Percentiles rank a stretch among this genome's conserved stretches.
Conservation (phyloP, 2,113 vertebrate genomes). For the Takifugu bimaculatus region DNA sequence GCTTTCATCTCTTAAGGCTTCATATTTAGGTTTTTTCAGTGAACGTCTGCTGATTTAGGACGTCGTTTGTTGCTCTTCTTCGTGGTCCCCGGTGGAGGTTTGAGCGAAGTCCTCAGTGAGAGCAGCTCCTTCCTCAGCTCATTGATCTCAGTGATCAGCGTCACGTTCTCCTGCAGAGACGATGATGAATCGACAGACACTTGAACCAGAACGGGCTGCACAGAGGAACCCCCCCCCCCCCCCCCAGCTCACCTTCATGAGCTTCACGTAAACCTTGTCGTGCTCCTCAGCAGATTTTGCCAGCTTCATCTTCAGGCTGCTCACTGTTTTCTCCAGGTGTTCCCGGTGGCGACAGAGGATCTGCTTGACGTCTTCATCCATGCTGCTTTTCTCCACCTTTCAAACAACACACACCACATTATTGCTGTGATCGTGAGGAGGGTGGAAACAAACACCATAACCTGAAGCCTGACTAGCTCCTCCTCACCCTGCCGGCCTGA, state of each 20-base stretch:
- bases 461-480: background rate
- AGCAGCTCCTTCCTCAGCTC: slow-evolving; percentile 59
- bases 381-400: slow-evolving; percentile 78
- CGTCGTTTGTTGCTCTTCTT: slow-evolving; percentile 54
- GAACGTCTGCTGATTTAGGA: background rate
- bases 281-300: slow-evolving; percentile 78
- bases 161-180: slow-evolving; percentile 64
- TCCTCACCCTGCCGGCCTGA: slow-evolving; percentile 78
- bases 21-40: background rate
- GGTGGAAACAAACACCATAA: background rate
- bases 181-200: background rate
- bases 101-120: slow-evolving; percentile 30
- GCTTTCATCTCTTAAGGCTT: no score
- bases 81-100: slow-evolving; percentile 11
- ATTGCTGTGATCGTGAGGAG: background rate
- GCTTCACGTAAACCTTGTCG: slow-evolving; percentile 71
- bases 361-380: slow-evolving; percentile 76
- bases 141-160: slow-evolving; percentile 69
- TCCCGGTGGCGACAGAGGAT: slow-evolving; percentile 76
- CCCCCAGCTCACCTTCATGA: slow-evolving; percentile 79
- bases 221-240: background rate
- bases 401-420: background rate
- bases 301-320: slow-evolving; percentile 78
- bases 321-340: slow-evolving; percentile 80
- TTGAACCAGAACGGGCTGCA: background rate